phyloP scores from a whole-genome alignment of 2,888 invertebrate species.

The Drosophila fulvimacula region DNA sequence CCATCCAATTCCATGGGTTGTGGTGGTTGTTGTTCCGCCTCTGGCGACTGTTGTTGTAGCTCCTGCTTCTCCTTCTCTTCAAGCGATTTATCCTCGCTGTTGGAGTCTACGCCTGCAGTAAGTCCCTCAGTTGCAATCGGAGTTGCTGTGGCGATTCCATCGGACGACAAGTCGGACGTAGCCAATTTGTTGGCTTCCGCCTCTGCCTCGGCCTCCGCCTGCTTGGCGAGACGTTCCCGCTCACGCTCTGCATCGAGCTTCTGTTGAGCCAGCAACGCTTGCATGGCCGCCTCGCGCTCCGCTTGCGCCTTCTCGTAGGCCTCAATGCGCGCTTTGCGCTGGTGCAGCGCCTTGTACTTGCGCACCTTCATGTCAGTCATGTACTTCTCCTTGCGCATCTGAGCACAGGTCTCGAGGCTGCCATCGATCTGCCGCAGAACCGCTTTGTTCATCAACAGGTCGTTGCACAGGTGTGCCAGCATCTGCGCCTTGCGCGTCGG shows the following conservation, averaged over 20 bases:
- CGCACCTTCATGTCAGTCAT: conserved; percentile 96
- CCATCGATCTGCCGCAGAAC: conserved; percentile 95
- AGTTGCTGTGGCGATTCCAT: not conserved
- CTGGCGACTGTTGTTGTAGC: conserved; percentile 21
- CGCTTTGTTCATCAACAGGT: conserved; percentile 96
- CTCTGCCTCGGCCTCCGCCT: conserved; percentile 70
- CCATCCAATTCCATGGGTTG: conserved; percentile 80
- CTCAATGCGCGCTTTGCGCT: conserved; percentile 90
- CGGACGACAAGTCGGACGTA: conserved; percentile 17
- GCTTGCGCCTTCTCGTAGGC: conserved; percentile 87
- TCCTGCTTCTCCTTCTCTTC: conserved; percentile 20
- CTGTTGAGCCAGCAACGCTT: conserved; percentile 80
- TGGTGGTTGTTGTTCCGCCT: conserved; percentile 9
- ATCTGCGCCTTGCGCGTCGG: conserved; percentile 95
- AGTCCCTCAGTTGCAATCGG: not conserved
- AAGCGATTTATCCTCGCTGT: conserved; percentile 28
- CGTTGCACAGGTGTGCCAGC: conserved; percentile 96
- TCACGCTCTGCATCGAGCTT: conserved; percentile 85
- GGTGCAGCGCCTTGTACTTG: conserved; percentile 91
- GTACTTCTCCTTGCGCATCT: conserved; percentile 95
- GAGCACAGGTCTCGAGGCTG: conserved; percentile 93
- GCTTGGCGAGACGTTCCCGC: conserved; percentile 65
- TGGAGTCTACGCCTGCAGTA: conserved; percentile 4
- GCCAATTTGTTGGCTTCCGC: conserved; percentile 56
- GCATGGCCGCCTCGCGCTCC: conserved; percentile 83